Percentiles rank a stretch among this genome's conserved stretches.
These are phyloP conservation scores for Axea sp. DNA, from an alignment of 2,888 invertebrate genomes.

Conservation along the genomic window DNA sequence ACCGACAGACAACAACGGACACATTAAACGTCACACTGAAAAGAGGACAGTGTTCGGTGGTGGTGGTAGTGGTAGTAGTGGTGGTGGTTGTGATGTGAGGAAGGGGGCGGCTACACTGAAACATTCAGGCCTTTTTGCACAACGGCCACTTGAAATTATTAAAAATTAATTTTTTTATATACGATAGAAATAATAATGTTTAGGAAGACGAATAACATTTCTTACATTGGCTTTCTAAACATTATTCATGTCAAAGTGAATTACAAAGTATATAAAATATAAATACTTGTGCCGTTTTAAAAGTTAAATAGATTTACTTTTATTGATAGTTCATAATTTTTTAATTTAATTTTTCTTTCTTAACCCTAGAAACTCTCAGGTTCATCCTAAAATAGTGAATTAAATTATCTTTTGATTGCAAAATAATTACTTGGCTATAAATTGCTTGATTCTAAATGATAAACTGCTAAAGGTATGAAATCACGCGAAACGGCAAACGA, in stretches of 20 bases:
- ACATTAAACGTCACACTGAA: constrained; percentile 74
- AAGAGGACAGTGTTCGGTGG: constrained; percentile 77
- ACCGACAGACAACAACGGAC: constrained; percentile 70
- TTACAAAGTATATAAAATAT: constrained; percentile 7
- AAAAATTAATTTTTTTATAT: constrained; percentile 65
- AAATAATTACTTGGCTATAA: constrained; percentile 45
- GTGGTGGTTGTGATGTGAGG: constrained; percentile 74
- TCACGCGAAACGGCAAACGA: constrained; percentile 67
- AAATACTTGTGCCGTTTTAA: constrained; percentile 9
- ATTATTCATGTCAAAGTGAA: background rate
- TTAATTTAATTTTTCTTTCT: constrained; percentile 24
- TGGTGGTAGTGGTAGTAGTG: constrained; percentile 62
- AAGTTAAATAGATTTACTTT: background rate
- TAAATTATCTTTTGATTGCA: constrained; percentile 61
- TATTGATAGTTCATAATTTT: background rate
- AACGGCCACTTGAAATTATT: constrained; percentile 72
- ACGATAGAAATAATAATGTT: constrained; percentile 55
- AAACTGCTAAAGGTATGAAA: too few species aligned
- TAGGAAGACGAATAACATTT: constrained; percentile 3
- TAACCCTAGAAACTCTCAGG: constrained; percentile 71
- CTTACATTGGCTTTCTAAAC: constrained; percentile 16
- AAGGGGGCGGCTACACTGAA: constrained; percentile 78
- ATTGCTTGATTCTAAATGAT: constrained; percentile 12
- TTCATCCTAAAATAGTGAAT: constrained; percentile 65
- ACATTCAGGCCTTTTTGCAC: constrained; percentile 76